Percentiles rank a stretch among this genome's conserved stretches.
phyloP scores from a whole-genome alignment of 2,888 invertebrate species.

The Microctonus aethiopoides region DNA sequence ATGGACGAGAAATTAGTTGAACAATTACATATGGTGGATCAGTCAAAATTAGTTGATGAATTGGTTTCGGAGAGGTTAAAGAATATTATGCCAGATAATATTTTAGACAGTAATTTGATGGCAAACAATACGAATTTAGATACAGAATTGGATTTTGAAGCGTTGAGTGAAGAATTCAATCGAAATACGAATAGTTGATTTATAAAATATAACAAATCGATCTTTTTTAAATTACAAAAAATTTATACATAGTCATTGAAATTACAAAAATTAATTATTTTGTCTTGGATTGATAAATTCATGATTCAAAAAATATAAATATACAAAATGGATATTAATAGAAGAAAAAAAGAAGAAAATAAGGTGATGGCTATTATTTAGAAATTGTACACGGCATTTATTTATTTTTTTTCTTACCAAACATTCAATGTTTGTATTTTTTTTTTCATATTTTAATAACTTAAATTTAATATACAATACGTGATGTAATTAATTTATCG shows the following conservation, averaged over 20 bases:
- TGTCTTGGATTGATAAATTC: background rate
- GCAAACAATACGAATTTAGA: conserved; percentile 56
- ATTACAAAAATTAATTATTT: too few species aligned
- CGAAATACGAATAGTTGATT: conserved; percentile 63
- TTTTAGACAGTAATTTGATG: conserved; percentile 58
- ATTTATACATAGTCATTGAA: too few species aligned
- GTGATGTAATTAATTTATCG: background rate
- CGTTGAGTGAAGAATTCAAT: conserved; percentile 62
- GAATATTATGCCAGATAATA: conserved; percentile 61
- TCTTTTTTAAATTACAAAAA: too few species aligned
- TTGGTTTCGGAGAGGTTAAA: conserved; percentile 61
- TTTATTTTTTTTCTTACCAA: background rate
- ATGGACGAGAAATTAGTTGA: conserved; percentile 63
- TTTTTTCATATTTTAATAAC: background rate
- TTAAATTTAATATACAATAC: conserved; percentile 36
- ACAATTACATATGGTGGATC: conserved; percentile 59
- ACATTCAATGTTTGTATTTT: conserved; percentile 7
- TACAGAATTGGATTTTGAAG: conserved; percentile 62
- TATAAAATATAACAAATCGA: too few species aligned
- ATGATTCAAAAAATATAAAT: background rate
- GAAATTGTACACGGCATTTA: background rate
- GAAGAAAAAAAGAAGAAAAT: too few species aligned
- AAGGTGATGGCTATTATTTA: background rate
- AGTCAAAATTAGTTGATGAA: conserved; percentile 61
- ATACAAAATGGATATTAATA: too few species aligned